These are phyloP conservation scores for Phoenicopterus ruber DNA, from an alignment of 2,113 vertebrate genomes.

Conservation along the genomic window DNA sequence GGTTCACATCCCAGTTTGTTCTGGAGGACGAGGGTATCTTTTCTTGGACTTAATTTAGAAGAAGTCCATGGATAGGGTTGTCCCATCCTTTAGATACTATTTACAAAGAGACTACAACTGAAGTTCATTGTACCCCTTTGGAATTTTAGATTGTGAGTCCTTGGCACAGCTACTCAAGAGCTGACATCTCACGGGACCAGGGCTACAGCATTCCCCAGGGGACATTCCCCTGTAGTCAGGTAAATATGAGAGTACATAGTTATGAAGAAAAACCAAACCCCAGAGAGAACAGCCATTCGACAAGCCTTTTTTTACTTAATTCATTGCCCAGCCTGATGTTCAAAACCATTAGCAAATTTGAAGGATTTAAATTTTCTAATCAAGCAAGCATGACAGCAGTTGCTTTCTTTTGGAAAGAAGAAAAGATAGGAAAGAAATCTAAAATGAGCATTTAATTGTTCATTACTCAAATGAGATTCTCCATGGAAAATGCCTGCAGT, in stretches of 20 bases:
- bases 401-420: background rate
- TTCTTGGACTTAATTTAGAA: background rate
- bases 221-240: background rate
- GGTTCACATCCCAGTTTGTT: background rate
- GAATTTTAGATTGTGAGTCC: background rate
- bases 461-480: background rate
- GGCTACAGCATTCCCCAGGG: background rate
- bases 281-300: background rate
- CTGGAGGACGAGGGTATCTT: background rate
- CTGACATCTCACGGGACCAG: rapidly evolving
- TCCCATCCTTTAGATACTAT: background rate
- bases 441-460: background rate
- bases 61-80: background rate
- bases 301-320: background rate
- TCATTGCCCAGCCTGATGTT: background rate
- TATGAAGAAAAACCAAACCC: background rate
- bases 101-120: background rate
- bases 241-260: rapidly evolving
- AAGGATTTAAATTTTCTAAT: background rate
- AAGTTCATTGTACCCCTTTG: background rate
- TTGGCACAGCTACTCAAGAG: background rate
- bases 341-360: background rate
- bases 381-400: background rate
- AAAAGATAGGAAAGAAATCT: background rate
- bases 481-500: background rate